Base-by-base conservation (phyloP, 2,113 vertebrate genomes). In the Clinocottus analis region DNA sequence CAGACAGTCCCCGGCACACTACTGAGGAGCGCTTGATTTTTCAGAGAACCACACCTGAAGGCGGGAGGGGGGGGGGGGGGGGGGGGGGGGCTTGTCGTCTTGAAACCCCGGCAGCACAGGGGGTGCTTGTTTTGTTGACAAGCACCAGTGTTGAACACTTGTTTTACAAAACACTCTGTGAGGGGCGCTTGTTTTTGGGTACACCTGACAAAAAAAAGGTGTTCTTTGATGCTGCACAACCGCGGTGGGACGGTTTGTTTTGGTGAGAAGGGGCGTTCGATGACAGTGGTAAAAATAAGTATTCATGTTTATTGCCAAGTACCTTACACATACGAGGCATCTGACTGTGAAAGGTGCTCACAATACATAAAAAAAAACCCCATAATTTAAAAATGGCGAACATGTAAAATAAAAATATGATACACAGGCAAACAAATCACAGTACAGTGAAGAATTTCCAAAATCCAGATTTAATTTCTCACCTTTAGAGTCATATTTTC, bases 101-200 rank as follows among this genome's bases (percentile, higher is more conserved):
- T 43, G 85, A 89, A 91, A 91, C 91, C 60, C 68, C 74, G 61
- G 74, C 55, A 14, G 75, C n/a, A 14, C 23, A 13, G 85, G 83
- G 86, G 86, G 61, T 56, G 87, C 85, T 88, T 80, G 89, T 90
- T 90, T 90, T 89, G 85, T 81, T 85, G 90, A 93, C 91, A 90
- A 80, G 88, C 77, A 51, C 69, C 47, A 4, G 58, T 64, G 87
- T 49, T 72, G 63, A 82, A 61, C 66, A 37, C 86, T 83, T 85
- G 85, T 90, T 90, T 58, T 77, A 85, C 81, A 85, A 70, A 89
- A 53, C 62, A n/a, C 72, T 59, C 63, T 65, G 65, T n/a, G 71
- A 81, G 61, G 70, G 74, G 14, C 6, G 59, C 79, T 82, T 87
- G 72, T 84, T 88, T 73, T 19, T 17, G 12, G 11, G 39, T 58